phyloP scores from a whole-genome alignment of 2,113 vertebrate species.

The Tragelaphus scriptus region DNA sequence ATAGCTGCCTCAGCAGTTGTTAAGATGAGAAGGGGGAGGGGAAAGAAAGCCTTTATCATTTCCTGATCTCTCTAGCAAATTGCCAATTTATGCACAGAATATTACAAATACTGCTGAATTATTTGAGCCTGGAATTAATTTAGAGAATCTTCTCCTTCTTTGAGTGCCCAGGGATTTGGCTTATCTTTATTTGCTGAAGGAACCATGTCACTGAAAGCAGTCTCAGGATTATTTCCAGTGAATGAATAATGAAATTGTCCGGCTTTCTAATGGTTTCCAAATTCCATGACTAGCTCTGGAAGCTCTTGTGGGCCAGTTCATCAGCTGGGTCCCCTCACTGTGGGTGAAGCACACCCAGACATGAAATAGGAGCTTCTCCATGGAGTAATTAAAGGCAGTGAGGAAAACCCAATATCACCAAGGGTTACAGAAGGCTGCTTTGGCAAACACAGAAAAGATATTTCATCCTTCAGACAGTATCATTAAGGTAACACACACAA shows the following conservation, averaged over 20 bases:
- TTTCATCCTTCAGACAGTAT: conserved; percentile 42
- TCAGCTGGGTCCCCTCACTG: not conserved
- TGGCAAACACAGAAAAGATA: conserved; percentile 39
- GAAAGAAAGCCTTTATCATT: conserved; percentile 61
- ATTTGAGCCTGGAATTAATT: conserved; percentile 78
- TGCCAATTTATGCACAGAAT: conserved; percentile 78
- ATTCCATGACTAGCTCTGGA: not conserved
- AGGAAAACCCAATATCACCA: not conserved
- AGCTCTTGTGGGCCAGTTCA: not conserved
- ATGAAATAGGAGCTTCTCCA: not conserved
- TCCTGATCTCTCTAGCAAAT: conserved; percentile 77
- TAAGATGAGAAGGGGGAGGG: conserved; percentile 57
- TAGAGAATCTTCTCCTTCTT: conserved; percentile 69
- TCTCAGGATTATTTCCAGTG: conserved; percentile 76
- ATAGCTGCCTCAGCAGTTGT: conserved; percentile 66
- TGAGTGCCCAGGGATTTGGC: conserved; percentile 71
- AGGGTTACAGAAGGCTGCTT: not conserved
- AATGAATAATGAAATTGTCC: conserved; percentile 69
- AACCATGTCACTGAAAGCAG: conserved; percentile 77
- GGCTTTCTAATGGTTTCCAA: conserved; percentile 61
- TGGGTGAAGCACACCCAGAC: not conserved
- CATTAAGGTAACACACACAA: conserved; percentile 18
- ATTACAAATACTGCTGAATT: conserved; percentile 79
- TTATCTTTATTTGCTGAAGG: conserved; percentile 78
- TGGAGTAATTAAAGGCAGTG: not conserved